Conservation (phyloP, 2,888 invertebrate species). For the Tenthredo mesomela region DNA sequence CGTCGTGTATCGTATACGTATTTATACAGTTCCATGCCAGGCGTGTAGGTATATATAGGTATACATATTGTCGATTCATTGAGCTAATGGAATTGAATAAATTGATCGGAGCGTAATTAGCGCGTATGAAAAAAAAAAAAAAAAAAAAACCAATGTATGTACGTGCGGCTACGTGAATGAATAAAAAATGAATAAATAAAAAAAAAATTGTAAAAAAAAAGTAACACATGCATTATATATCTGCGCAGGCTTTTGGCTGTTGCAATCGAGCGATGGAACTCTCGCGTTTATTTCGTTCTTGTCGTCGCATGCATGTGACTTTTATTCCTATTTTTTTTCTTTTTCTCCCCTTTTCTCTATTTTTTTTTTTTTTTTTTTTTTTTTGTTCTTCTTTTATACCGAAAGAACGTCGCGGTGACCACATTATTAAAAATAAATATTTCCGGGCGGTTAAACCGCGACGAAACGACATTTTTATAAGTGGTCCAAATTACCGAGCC, state of each 20-base stretch:
- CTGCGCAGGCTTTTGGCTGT: background rate
- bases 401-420: conserved; percentile 35
- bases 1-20: background rate
- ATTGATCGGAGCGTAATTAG: background rate
- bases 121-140: background rate
- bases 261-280: background rate
- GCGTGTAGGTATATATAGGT: background rate
- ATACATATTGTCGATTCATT: background rate
- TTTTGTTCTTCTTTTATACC: background rate
- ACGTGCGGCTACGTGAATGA: background rate
- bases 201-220: background rate
- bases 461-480: conserved; percentile 49
- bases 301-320: background rate
- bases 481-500: conserved; percentile 35
- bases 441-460: conserved; percentile 47
- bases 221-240: background rate
- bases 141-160: background rate
- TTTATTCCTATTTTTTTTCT: background rate
- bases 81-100: background rate
- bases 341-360: too few species aligned
- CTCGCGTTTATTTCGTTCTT: background rate
- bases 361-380: background rate
- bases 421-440: conserved; percentile 52
- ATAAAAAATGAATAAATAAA: background rate
- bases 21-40: background rate